phyloP scores from a whole-genome alignment of 2,113 vertebrate species.

The Ceyx cyanopectus region DNA sequence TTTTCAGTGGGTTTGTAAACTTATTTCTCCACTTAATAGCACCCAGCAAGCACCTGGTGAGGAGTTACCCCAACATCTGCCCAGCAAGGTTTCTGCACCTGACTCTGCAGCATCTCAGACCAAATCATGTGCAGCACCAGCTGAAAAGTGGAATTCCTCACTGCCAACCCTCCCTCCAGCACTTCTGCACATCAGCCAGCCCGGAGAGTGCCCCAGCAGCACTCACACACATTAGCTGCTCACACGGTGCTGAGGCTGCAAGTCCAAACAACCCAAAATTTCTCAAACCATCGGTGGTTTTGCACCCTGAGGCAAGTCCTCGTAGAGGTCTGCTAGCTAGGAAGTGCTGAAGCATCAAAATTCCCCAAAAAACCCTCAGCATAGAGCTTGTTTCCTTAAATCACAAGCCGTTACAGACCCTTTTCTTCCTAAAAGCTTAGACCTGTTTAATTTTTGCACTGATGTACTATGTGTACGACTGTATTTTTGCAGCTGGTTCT shows the following conservation, averaged over 20 bases:
- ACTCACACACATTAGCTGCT: not conserved
- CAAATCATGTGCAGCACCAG: not conserved
- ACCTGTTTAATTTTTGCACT: not conserved
- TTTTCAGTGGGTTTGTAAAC: not conserved
- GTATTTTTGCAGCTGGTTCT: not conserved
- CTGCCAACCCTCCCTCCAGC: not conserved
- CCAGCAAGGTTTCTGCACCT: not conserved
- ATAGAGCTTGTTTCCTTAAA: not conserved
- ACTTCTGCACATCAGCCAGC: not conserved
- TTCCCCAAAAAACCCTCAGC: not conserved
- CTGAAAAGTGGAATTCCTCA: not conserved
- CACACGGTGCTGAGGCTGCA: not conserved
- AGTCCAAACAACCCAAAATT: not conserved
- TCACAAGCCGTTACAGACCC: not conserved
- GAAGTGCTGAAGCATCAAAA: not conserved
- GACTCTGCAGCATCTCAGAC: rapidly evolving
- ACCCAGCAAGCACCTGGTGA: rapidly evolving
- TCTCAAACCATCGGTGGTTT: not conserved
- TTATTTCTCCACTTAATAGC: not conserved
- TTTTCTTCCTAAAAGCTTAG: not conserved
- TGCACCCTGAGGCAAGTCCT: not conserved
- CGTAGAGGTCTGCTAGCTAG: rapidly evolving
- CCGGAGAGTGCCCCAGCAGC: rapidly evolving
- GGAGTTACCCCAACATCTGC: rapidly evolving
- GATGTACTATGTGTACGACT: not conserved